These are phyloP conservation scores for Betta splendens DNA, from an alignment of 2,797 vertebrate species.

Conservation along the genomic window DNA sequence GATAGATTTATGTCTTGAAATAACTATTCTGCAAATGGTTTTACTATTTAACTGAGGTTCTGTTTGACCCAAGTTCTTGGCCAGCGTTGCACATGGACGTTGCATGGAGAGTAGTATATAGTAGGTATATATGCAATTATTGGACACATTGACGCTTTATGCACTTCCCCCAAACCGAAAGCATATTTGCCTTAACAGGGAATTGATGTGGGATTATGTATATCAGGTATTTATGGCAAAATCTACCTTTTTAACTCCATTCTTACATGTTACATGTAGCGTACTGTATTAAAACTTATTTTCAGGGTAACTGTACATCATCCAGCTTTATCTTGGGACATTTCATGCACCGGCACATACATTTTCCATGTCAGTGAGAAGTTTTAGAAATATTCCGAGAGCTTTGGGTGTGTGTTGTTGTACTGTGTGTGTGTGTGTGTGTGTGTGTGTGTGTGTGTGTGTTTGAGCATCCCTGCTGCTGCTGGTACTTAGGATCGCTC, in stretches of 20 bases:
- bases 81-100: conserved; percentile 43
- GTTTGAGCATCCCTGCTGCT: conserved; percentile 38
- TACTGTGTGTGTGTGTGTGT: conserved; percentile 9
- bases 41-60: conserved; percentile 29
- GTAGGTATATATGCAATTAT: conserved; percentile 67
- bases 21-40: conserved; percentile 44
- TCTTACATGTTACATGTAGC: conserved; percentile 69
- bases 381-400: conserved; percentile 17
- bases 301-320: conserved; percentile 62
- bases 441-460: conserved; percentile 19
- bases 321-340: conserved; percentile 62
- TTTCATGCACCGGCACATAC: conserved; percentile 37
- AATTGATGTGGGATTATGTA: conserved; percentile 67
- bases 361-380: conserved; percentile 21
- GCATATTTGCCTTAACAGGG: conserved; percentile 78
- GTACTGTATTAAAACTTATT: conserved; percentile 64
- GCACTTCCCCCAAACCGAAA: conserved; percentile 77
- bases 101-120: conserved; percentile 72
- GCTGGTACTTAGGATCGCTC: conserved; percentile 38
- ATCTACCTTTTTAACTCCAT: conserved; percentile 75
- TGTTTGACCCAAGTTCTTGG: conserved; percentile 26
- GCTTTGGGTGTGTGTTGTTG: conserved; percentile 14
- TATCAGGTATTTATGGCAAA: conserved; percentile 81
- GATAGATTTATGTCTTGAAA: conserved; percentile 33
- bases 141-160: conserved; percentile 74